Percentiles rank a stretch among this genome's conserved stretches.
phyloP scores from a whole-genome alignment of 64 coral and sea anemone species.

The Exaiptasia diaphana region DNA sequence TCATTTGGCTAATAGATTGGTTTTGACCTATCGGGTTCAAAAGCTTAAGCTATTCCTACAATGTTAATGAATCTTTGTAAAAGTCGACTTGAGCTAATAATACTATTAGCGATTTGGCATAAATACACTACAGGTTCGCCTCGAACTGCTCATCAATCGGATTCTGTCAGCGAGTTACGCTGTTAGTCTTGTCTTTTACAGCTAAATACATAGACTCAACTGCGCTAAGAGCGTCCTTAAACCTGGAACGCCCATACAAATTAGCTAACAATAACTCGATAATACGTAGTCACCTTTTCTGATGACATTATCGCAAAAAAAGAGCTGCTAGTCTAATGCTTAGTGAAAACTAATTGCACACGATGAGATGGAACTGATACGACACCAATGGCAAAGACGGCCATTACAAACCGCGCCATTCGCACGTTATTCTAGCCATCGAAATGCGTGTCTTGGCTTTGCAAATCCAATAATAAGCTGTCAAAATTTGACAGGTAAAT shows the following conservation, averaged over 20 bases:
- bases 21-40: constrained; percentile 25
- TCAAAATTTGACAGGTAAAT: constrained; percentile 17
- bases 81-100: background rate
- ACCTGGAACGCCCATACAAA: constrained; percentile 86
- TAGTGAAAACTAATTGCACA: constrained; percentile 83
- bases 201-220: constrained; percentile 83
- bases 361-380: constrained; percentile 83
- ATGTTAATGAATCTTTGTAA: constrained; percentile 38
- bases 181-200: constrained; percentile 66
- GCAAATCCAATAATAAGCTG: constrained; percentile 18
- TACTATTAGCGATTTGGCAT: background rate
- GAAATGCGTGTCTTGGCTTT: background rate
- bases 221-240: constrained; percentile 87
- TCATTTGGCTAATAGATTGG: background rate
- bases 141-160: background rate
- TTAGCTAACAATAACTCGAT: constrained; percentile 96
- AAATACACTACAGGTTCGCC: background rate
- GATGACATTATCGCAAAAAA: constrained; percentile 87
- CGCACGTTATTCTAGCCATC: background rate
- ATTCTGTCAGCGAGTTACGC: constrained; percentile 47
- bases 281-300: constrained; percentile 83
- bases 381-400: constrained; percentile 1
- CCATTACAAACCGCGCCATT: background rate
- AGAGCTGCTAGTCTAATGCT: constrained; percentile 68
- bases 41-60: constrained; percentile 24